Percentiles rank a stretch among this genome's conserved stretches.
Evolutionary conservation across 2,888 invertebrate genomes (phyloP).

Genomic region (Apamea epomidion): DNA sequence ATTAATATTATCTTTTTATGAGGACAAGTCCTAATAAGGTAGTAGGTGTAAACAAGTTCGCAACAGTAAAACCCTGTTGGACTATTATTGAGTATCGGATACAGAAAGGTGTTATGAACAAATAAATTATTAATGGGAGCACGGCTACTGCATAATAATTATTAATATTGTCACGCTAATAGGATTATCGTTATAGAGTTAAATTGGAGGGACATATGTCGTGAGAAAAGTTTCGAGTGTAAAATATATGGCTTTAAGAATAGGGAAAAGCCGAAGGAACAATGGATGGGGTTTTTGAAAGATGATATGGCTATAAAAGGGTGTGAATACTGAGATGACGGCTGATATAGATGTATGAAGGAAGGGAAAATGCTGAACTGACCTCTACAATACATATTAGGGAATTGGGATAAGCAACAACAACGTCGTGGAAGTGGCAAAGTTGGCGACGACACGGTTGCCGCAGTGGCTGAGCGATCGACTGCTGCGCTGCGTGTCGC

Average conservation of each 20-base stretch:
- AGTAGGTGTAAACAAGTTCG: constrained; percentile 38
- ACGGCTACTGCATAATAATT: constrained; percentile 17
- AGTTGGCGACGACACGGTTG: no score
- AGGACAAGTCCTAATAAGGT: constrained; percentile 7
- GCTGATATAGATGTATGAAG: no score
- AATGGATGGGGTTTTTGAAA: background rate
- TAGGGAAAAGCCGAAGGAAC: no score
- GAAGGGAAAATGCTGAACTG: no score
- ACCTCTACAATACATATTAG: no score
- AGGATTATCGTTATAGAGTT: background rate
- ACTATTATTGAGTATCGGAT: constrained; percentile 5
- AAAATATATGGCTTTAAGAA: background rate
- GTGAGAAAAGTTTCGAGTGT: background rate
- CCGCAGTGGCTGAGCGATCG: no score
- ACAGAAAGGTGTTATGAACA: constrained; percentile 30
- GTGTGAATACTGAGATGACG: no score
- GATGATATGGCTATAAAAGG: no score
- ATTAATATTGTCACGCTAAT: constrained; percentile 7
- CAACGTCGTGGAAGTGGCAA: no score
- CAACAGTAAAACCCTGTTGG: constrained; percentile 40
- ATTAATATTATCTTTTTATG: constrained; percentile 47
- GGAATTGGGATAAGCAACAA: no score
- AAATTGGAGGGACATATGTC: background rate
- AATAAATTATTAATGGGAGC: constrained; percentile 32
- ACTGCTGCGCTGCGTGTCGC: no score